Conservation (phyloP, 2,888 invertebrate species). For the Phortica okadai region DNA sequence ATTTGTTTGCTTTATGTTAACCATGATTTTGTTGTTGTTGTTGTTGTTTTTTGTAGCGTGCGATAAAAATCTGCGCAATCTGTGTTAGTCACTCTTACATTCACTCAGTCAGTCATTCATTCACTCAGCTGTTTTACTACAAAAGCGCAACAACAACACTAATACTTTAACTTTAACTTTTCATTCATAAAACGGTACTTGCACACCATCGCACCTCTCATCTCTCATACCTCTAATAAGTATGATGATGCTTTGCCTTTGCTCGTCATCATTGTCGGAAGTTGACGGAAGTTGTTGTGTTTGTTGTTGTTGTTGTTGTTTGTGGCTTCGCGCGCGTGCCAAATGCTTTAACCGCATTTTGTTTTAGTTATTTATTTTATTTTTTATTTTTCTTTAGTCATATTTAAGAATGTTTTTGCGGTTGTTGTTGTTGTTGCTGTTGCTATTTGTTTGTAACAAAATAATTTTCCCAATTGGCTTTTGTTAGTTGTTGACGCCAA, state of each 20-base stretch:
- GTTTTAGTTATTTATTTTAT: neutral
- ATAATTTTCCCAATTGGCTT: neutral
- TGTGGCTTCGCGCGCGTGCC: neutral
- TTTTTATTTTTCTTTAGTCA: neutral
- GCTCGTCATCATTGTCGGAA: slow-evolving; percentile 7
- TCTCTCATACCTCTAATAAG: no score
- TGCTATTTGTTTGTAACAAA: neutral
- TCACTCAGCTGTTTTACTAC: slow-evolving; percentile 23
- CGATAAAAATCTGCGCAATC: slow-evolving; percentile 50
- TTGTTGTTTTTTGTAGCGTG: slow-evolving; percentile 40
- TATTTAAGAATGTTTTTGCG: neutral
- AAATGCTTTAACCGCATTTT: neutral
- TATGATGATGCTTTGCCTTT: neutral
- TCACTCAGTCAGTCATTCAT: neutral
- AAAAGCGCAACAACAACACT: slow-evolving; percentile 42
- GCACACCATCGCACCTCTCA: neutral
- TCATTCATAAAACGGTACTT: slow-evolving; percentile 48
- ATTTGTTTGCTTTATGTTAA: no score
- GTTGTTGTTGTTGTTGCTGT: no score
- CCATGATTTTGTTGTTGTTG: slow-evolving; percentile 31
- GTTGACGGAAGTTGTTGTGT: neutral
- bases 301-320: slow-evolving; percentile 2
- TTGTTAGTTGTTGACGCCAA: no score
- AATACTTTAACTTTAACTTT: slow-evolving; percentile 7
- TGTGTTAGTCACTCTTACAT: slow-evolving; percentile 23